Percentiles rank a stretch among this genome's conserved stretches.
Conservation (phyloP, 2,888 invertebrate species). For the Rhynchonema sp. region DNA sequence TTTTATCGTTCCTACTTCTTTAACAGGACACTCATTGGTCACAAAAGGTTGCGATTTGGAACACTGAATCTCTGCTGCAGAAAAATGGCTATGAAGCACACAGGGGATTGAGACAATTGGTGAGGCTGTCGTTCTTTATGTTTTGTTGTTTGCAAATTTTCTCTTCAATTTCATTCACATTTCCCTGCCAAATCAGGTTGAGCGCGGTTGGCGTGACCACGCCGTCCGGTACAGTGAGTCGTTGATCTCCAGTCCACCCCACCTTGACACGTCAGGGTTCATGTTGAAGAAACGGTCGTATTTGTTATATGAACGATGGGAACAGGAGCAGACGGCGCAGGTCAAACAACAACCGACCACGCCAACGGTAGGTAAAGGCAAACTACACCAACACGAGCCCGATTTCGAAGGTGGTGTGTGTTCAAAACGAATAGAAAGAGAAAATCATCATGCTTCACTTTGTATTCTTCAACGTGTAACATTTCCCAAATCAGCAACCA, state of each 20-base stretch:
- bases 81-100: conserved; percentile 4
- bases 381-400: no score
- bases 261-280: conserved; percentile 1
- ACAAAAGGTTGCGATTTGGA: conserved; percentile 24
- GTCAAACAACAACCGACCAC: neutral
- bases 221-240: neutral
- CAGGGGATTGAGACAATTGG: neutral
- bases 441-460: no score
- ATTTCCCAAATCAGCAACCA: no score
- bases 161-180: no score
- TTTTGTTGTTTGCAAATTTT: no score
- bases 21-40: neutral
- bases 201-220: neutral
- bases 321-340: neutral
- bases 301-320: conserved; percentile 17
- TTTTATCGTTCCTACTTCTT: no score
- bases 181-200: no score
- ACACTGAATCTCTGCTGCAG: conserved; percentile 39
- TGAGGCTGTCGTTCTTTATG: no score
- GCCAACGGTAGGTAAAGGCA: no score
- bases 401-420: no score
- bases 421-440: no score
- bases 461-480: no score
- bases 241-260: neutral
- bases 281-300: conserved; percentile 12